These are phyloP conservation scores for Myathropa florea DNA, from an alignment of 2,888 invertebrate genomes.

Conservation along the genomic window DNA sequence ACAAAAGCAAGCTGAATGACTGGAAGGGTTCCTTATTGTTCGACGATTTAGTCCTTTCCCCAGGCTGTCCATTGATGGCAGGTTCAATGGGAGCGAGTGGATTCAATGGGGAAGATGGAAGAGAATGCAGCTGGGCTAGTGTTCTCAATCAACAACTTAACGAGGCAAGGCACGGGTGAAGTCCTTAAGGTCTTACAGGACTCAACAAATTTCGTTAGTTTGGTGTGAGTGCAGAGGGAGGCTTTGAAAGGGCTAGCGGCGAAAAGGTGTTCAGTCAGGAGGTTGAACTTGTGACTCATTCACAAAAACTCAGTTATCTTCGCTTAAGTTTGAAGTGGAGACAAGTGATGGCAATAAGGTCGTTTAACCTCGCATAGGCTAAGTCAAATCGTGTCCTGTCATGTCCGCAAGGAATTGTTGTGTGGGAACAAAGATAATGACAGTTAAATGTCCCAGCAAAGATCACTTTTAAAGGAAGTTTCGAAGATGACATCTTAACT, in stretches of 20 bases:
- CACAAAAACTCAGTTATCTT: too few relatives aligned
- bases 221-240: background rate
- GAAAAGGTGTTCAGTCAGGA: background rate
- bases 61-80: slow-evolving; percentile 17
- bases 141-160: slow-evolving; percentile 14
- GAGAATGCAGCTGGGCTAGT: background rate
- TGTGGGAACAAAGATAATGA: too few relatives aligned
- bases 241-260: background rate
- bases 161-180: background rate
- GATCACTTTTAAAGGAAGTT: too few relatives aligned
- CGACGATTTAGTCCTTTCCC: slow-evolving; percentile 49
- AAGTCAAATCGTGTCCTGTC: too few relatives aligned
- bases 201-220: background rate
- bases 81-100: slow-evolving; percentile 28
- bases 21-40: slow-evolving; percentile 50
- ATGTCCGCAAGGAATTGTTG: too few relatives aligned
- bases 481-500: too few relatives aligned
- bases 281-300: background rate
- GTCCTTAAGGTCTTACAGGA: background rate
- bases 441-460: too few relatives aligned
- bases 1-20: slow-evolving; percentile 51
- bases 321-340: too few relatives aligned
- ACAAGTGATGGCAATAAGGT: too few relatives aligned
- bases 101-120: background rate
- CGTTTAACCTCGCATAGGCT: too few relatives aligned